Evolutionary conservation across 2,797 vertebrate species (phyloP), one percentile per base, ranked within the genome.

Genomic region (Alectoris magna): DNA sequence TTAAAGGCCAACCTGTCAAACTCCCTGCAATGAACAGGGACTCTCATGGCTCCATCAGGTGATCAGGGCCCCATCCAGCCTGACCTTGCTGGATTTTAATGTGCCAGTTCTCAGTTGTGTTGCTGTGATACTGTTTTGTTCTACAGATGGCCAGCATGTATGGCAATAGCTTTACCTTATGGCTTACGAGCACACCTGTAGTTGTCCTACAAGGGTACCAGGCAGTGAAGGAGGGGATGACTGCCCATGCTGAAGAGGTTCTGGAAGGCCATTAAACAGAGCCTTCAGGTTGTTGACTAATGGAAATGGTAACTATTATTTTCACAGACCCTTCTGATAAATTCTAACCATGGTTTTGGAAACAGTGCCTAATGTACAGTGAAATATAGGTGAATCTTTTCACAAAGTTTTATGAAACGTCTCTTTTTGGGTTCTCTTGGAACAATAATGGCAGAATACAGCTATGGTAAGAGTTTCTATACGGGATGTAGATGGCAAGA

Each of bases 151-250:
- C 76, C 49, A 77, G 85, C 80, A 74, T 31, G 46, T 56, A 90
- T 18, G 90, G 94, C 8, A 90, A 86, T 26, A 22, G 94, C 73
- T 94, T 86, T 67, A 90, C 91, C 6, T 66, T 94, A 23, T 95
- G 90, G 91, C 0, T 90, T 64, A 39, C 53, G 68, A 17, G 74
- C 21, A 3, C 1, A 5, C 95, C 94, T 49, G 3, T 49, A 2
- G 21, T 94, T 73, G 51, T 94, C 14, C 73, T 94, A 34, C 90
- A 94, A 36, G 93, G 95, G 6, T 96, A 94, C 83, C 70, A 90
- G 41, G 59, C 91, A n/a, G 85, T 95, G 80, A 96, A 95, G 73
- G 90, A 92, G 73, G 93, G 95, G 64, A 43, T 95, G 70, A 95
- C 83, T 80, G 49, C 31, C 44, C 83, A 1, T 21, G 48, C 88